These are phyloP conservation scores for Colletes gigas DNA, from an alignment of 1,140 invertebrate species.

Conservation along the genomic window DNA sequence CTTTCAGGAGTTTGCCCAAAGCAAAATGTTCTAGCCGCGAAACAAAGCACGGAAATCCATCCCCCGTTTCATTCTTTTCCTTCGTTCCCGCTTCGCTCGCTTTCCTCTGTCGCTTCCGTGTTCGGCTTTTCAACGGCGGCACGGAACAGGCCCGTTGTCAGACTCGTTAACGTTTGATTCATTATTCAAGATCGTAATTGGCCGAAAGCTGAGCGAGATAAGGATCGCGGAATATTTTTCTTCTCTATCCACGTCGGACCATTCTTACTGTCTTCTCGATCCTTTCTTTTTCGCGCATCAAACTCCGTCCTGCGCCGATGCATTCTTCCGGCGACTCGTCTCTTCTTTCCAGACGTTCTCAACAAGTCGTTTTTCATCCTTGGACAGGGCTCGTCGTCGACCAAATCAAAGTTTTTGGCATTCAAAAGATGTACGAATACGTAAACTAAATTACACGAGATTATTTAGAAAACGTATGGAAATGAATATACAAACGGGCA, in stretches of 20 bases:
- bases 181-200: slow-evolving; percentile 62
- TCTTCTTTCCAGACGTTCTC: too few relatives aligned
- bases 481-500: too few relatives aligned
- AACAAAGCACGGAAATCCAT: slow-evolving; percentile 40
- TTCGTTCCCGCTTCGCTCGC: not conserved
- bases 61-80: not conserved
- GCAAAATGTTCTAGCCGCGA: slow-evolving; percentile 14
- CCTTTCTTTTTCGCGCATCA: not conserved
- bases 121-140: slow-evolving; percentile 17
- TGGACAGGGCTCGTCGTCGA: not conserved
- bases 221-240: not conserved
- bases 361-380: not conserved
- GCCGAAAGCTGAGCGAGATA: slow-evolving; percentile 35
- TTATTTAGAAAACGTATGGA: not conserved
- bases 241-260: not conserved
- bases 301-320: not conserved
- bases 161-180: slow-evolving; percentile 57
- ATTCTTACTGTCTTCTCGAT: too few relatives aligned
- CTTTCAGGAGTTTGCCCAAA: slow-evolving; percentile 37
- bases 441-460: too few relatives aligned
- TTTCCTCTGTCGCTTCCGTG: not conserved
- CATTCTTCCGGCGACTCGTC: not conserved
- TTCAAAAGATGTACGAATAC: too few relatives aligned
- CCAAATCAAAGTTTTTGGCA: slow-evolving; percentile 15
- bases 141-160: not conserved